Percentiles rank a stretch among this genome's conserved stretches.
Conservation (phyloP, 1,140 invertebrate species). For the Ceratina australensis region DNA sequence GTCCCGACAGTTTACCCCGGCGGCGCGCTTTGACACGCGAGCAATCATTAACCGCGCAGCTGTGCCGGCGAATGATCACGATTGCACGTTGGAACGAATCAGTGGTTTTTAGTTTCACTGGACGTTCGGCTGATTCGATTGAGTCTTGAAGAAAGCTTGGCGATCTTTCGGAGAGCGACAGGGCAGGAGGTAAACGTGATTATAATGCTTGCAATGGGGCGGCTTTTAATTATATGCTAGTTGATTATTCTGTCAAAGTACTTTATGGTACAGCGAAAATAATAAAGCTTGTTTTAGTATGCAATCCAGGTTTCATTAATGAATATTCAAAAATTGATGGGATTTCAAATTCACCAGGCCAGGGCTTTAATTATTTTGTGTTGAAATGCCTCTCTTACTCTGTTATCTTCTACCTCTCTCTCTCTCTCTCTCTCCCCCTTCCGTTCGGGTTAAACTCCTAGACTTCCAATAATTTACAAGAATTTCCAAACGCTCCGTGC, state of each 20-base stretch:
- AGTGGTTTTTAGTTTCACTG: too few relatives aligned
- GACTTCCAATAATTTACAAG: constrained; percentile 12
- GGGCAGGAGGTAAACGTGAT: background rate
- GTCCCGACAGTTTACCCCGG: background rate
- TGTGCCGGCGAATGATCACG: background rate
- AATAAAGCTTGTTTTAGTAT: constrained; percentile 29
- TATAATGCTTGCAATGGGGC: background rate
- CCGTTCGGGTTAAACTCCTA: constrained; percentile 6
- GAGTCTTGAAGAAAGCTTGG: too few relatives aligned
- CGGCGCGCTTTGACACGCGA: constrained; percentile 5
- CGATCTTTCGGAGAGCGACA: too few relatives aligned
- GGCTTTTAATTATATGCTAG: constrained; percentile 5
- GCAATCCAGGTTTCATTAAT: constrained; percentile 22
- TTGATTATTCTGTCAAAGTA: constrained; percentile 15
- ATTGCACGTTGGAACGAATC: background rate
- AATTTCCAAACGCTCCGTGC: background rate
- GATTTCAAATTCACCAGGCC: constrained; percentile 21
- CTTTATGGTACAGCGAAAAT: constrained; percentile 20
- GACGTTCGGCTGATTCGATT: too few relatives aligned
- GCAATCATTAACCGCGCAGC: background rate
- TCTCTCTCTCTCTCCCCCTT: too few relatives aligned
- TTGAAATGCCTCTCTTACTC: background rate
- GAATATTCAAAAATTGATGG: constrained; percentile 35
- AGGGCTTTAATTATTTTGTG: constrained; percentile 21
- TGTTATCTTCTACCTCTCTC: too few relatives aligned